Base-by-base conservation (phyloP, 2,113 vertebrate genomes). In the Casuarius casuarius region DNA sequence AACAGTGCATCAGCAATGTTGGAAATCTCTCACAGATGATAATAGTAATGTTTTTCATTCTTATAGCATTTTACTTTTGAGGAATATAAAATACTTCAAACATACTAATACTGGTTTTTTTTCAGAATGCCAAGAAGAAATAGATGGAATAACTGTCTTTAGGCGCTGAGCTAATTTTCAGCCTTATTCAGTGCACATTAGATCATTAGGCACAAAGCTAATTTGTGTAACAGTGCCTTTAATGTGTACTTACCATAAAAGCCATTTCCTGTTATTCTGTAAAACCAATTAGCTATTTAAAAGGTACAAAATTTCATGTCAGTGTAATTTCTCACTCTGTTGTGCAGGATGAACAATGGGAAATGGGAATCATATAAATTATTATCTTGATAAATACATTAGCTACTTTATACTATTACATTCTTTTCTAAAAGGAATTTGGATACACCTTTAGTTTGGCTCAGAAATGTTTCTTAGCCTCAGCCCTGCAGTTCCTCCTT, bases 241-340 rank as follows among this genome's bases (percentile, higher is more conserved):
- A 91, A 86, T 97, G 92, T 92, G 89, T 95, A 74, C 93, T 97
- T 95, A 74, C 80, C 81, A 90, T 94, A 94, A 96, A 96, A 97
- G 95, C 95, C 42, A 72, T 97, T 97, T 97, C 97, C 97, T 97
- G 83, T 85, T 89, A 73, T 96, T 94, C 97, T 95, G 46, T 96
- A 92, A 97, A 92, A 73, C 67, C 91, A 95, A 90, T 97, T 97
- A 96, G 88, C 91, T 92, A 76, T 94, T 96, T 97, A 92, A 94
- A 88, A 96, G 95, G 88, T 84, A 84, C 80, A 22, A 59, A 54
- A 76, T 95, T 73, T 61, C 91, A 63, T 54, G 75, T 94, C 90
- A 4, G 2, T 89, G 62, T 16, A 3, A 79, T 62, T 87, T 87
- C 84, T 86, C 81, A 61, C 29, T 89, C 95, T 46, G 22, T 58